Conservation (phyloP, 2,888 invertebrate species). For the Alviniconcha strummeri region DNA sequence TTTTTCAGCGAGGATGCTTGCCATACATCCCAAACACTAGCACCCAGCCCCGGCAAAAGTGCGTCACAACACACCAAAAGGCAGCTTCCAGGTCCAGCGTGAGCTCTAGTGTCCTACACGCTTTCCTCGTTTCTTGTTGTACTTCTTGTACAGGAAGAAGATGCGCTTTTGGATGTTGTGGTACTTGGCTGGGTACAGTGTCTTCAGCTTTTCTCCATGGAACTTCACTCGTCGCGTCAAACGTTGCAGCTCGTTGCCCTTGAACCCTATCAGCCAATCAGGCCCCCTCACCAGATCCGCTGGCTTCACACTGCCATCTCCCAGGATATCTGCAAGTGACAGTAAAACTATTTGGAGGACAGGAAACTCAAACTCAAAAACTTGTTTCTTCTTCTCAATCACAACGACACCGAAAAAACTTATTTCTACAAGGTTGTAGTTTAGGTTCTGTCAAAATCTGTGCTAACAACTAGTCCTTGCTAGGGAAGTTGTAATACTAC, state of each 20-base stretch:
- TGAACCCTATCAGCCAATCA: conserved; percentile 90
- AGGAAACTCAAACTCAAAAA: neutral
- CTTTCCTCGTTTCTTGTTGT: conserved; percentile 52
- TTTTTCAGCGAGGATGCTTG: no score
- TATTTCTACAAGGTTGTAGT: no score
- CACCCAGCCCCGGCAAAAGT: no score
- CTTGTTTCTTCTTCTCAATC: no score
- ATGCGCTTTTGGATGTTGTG: conserved; percentile 64
- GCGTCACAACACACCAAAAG: no score
- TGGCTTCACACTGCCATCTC: conserved; percentile 88
- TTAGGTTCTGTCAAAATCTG: no score
- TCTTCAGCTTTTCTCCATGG: conserved; percentile 56
- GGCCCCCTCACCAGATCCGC: conserved; percentile 89
- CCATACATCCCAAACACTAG: no score
- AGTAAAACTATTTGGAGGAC: neutral
- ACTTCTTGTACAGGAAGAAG: conserved; percentile 62
- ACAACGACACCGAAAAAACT: no score
- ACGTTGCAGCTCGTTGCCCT: conserved; percentile 84
- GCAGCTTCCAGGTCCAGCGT: no score
- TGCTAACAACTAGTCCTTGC: no score
- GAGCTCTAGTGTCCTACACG: neutral
- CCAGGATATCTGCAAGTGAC: conserved; percentile 84
- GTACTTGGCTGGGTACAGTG: conserved; percentile 61
- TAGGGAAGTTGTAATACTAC: no score
- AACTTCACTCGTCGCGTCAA: conserved; percentile 59